A percentile compares a stretch with the other conserved stretches of the same genome.
These are phyloP conservation scores for Epinephelus malabaricus DNA, from an alignment of 2,797 vertebrate genomes.

Conservation along the genomic window DNA sequence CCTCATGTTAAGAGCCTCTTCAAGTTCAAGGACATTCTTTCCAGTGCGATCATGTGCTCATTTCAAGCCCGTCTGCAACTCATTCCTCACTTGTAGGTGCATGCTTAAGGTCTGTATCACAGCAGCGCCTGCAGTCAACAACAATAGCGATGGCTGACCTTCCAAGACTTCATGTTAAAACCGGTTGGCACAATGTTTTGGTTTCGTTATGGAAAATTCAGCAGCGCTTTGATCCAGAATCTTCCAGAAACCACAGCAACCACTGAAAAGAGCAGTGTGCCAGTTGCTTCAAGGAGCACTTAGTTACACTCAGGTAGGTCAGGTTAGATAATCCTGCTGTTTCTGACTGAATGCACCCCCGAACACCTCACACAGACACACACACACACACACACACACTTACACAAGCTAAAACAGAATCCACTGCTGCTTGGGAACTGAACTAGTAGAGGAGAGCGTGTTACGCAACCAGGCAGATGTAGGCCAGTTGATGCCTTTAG, in stretches of 20 bases:
- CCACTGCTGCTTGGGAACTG: conserved; percentile 55
- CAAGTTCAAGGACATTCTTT: not conserved
- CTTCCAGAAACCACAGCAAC: conserved; percentile 16
- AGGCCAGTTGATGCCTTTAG: conserved; percentile 70
- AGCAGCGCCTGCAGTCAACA: not conserved
- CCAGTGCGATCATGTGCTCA: not conserved
- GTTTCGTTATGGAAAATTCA: conserved; percentile 25
- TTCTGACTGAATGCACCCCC: conserved; percentile 11
- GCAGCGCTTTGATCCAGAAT: not conserved
- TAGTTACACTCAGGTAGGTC: conserved; percentile 8
- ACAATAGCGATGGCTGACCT: not conserved
- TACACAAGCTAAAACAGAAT: conserved; percentile 21
- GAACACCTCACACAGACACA: not conserved
- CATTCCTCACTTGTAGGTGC: not conserved
- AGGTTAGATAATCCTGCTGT: conserved; percentile 33
- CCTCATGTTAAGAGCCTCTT: not conserved
- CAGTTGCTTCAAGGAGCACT: conserved; percentile 12
- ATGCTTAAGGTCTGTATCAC: not conserved
- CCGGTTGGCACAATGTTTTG: conserved; percentile 21
- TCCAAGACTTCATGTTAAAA: conserved; percentile 17
- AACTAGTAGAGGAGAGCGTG: conserved; percentile 13
- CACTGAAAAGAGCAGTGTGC: not conserved
- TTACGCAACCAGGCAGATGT: conserved; percentile 71
- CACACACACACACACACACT: not conserved
- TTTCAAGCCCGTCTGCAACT: not conserved